Evolutionary conservation across 2,113 vertebrate species (phyloP), one percentile per base, ranked within the genome.

Genomic region (Channa argus): DNA sequence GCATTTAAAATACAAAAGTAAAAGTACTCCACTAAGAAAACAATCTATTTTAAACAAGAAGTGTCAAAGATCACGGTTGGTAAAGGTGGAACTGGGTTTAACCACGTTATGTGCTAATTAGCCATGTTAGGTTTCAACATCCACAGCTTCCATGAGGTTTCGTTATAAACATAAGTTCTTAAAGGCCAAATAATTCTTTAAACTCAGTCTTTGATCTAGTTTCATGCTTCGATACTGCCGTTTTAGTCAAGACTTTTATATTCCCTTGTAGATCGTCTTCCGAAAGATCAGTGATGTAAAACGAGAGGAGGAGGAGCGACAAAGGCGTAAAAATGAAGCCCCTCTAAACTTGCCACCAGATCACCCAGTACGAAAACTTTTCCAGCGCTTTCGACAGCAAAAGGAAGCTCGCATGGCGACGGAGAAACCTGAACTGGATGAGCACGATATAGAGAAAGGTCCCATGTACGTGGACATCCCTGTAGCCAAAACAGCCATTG

Each of bases 261-360:
- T 78, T 86, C 36, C 86, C 52, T 86, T 77, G 0, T 80, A 99
- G 98, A 98, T 99, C 0, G 97, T 99, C 65, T 99, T 99, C 91
- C 94, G 98, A 78, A 99, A 99, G 92, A 99, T 99, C 91, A 99
- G 98, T 0, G 98, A 99, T 0, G 98, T 99, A 79, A 99, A 99
- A 62, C 94, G 97, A 12, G 98, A 99, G 73, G 98, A 99, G 73
- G 98, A 99, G 70, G 98, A 99, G 89, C 94, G 97, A 5, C 95
- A 96, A 93, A 96, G 96, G 63, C 95, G 97, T 68, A 99, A 99
- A 92, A 98, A 99, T 0, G 98, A 99, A 83, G 98, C 98, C 0
- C 98, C 98, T 1, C 92, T 99, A 44, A 96, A 99, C 86, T 39
- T 99, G 53, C 98, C 98, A 0, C 97, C 97, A 0, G 98, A 99